phyloP scores from a whole-genome alignment of 2,888 invertebrate species.

The Stegophylla sp. region DNA sequence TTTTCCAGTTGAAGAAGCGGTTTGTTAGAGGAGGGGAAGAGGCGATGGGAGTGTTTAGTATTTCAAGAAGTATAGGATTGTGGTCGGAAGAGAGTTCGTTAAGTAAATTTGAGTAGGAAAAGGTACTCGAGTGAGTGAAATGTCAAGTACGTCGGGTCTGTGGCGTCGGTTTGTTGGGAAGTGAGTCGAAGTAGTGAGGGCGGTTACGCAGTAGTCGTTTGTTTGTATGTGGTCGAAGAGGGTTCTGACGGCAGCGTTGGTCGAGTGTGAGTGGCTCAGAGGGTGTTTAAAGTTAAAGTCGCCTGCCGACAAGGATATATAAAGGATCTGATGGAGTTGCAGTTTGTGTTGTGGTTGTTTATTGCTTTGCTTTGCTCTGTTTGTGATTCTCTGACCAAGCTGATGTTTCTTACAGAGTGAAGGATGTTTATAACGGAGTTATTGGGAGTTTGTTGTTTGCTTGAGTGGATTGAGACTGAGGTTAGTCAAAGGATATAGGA shows the following conservation, averaged over 20 bases:
- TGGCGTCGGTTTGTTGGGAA: not conserved
- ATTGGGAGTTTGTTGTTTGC: not conserved
- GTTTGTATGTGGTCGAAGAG: not conserved
- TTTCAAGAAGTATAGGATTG: not conserved
- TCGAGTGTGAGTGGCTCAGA: not conserved
- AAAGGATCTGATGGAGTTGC: not conserved
- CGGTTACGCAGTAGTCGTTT: not conserved
- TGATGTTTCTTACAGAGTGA: not conserved
- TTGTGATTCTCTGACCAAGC: not conserved
- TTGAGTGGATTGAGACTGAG: not conserved
- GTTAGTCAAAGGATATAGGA: too few species aligned
- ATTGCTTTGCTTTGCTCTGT: too few species aligned
- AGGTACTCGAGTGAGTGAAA: not conserved
- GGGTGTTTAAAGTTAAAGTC: not conserved
- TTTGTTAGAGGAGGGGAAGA: not conserved
- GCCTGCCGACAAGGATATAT: not conserved
- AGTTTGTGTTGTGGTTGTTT: too few species aligned
- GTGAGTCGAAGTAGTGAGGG: not conserved
- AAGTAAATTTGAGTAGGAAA: not conserved
- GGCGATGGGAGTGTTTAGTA: not conserved
- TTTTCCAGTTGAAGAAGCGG: conserved; percentile 3
- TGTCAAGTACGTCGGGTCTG: too few species aligned
- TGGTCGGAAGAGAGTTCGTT: not conserved
- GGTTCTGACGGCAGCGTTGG: not conserved
- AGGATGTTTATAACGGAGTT: not conserved